Base-by-base conservation (phyloP, 2,888 invertebrate genomes). In the Falcaria lacertinaria region DNA sequence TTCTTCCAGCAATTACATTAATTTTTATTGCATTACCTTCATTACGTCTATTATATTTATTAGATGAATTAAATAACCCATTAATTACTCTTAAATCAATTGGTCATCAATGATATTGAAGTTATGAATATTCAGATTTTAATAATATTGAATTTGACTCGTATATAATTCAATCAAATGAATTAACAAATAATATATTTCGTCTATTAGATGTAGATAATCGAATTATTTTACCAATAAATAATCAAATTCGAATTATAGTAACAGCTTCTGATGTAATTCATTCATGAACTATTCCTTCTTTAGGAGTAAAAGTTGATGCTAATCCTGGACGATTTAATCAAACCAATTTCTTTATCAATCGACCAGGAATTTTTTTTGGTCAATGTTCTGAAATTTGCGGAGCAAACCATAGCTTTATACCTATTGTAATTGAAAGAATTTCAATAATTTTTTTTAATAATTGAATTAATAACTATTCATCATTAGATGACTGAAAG, bases 361-460 rank as follows among this genome's bases (percentile, higher is more conserved):
- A 90, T 54, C 91, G 91, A 1, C 89, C 92, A 0, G 93, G 94
- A 34, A 61, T 94, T 70, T 93, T 90, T 79, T 94, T 82, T 80
- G 94, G 94, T 0, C 94, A 95, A 91, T 95, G 94, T 74, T 95
- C 94, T 59, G 94, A 95, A 91, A 94, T 95, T 88, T 95, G 94
- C 84, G 94, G 94, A 0, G 91, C 92, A 42, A 94, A 95, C 74
- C 94, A 95, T 76, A 93, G 93, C 45, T 95, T 95, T 91, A 95
- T 95, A 84, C 94, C 94, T 25, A 94, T 94, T 90, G 89, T 91
- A 46, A 76, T 93, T 64, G 92, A 93, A 91, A 89, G 88, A 65
- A 84, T 91, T 41, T 77, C 82, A 48, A 74, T 85, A 60, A 87
- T 85, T 65, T 81, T 71, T 57, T 91, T 92, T 69, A 89, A 91